Evolutionary conservation across 2,797 vertebrate genomes (phyloP).

Genomic region (Halcyon leucocephala): DNA sequence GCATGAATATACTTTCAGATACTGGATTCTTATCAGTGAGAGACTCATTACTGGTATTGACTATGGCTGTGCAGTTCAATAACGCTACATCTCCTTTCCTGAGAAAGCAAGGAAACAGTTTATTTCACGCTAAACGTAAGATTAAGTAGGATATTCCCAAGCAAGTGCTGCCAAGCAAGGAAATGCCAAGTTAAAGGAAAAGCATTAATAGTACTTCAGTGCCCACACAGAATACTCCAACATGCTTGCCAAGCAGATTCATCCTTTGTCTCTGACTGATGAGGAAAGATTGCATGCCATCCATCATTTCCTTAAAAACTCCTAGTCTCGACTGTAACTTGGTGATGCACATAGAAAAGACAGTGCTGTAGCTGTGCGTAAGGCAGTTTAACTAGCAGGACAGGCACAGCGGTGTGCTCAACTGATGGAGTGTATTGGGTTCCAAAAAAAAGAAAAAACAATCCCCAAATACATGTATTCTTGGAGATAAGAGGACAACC

Average conservation of each 20-base stretch:
- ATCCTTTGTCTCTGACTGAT: not conserved
- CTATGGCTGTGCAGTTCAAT: constrained; percentile 93
- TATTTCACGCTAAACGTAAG: not conserved
- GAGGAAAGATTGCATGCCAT: not conserved
- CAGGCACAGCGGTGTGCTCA: not conserved
- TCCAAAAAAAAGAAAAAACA: not conserved
- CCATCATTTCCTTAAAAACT: not conserved
- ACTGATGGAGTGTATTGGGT: accelerated
- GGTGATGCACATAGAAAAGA: not conserved
- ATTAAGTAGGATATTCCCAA: not conserved
- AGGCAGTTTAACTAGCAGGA: not conserved
- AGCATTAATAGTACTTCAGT: not conserved
- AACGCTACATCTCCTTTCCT: constrained; percentile 91
- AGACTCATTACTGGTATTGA: constrained; percentile 95
- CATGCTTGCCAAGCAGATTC: not conserved
- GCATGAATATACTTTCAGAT: constrained; percentile 90
- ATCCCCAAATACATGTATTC: too few species aligned
- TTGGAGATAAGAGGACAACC: not conserved
- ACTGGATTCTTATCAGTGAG: constrained; percentile 94
- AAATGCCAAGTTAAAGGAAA: not conserved
- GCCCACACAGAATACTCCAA: accelerated
- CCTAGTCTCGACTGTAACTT: not conserved
- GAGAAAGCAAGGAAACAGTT: constrained; percentile 32
- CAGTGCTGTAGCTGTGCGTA: accelerated
- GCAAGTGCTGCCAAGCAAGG: not conserved